These are phyloP conservation scores for Atta cephalotes DNA, from an alignment of 1,140 invertebrate genomes.

Conservation along the genomic window DNA sequence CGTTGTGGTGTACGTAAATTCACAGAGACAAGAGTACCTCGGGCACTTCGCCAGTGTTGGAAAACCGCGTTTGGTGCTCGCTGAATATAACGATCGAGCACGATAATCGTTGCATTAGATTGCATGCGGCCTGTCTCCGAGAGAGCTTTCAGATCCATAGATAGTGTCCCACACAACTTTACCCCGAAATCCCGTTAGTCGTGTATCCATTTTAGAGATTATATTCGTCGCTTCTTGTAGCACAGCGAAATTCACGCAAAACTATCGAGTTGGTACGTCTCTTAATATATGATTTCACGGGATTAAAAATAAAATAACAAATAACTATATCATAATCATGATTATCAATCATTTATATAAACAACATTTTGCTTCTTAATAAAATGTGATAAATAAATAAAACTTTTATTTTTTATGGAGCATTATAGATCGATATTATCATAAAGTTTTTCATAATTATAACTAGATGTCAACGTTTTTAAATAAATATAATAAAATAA, in stretches of 20 bases:
- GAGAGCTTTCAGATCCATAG: constrained; percentile 53
- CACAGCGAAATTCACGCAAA: constrained; percentile 33
- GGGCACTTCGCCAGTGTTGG: constrained; percentile 68
- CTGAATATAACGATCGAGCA: constrained; percentile 60
- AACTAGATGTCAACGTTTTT: not conserved
- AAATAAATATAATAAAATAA: constrained; percentile 1
- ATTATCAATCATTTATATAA: not conserved
- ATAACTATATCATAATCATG: not conserved
- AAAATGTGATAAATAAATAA: not conserved
- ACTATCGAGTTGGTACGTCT: not conserved
- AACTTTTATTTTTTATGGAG: not conserved
- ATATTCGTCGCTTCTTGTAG: constrained; percentile 8
- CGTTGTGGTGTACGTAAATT: constrained; percentile 57
- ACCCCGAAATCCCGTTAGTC: constrained; percentile 19
- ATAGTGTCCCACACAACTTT: constrained; percentile 39
- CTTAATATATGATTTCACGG: not conserved
- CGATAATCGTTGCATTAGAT: constrained; percentile 68
- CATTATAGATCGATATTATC: not conserved
- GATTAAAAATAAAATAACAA: not conserved
- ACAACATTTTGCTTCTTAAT: not conserved
- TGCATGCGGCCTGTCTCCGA: constrained; percentile 45
- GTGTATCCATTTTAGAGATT: constrained; percentile 48
- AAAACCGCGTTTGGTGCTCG: constrained; percentile 53
- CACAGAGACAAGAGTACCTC: constrained; percentile 32
- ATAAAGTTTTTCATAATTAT: not conserved